phyloP scores from a whole-genome alignment of 2,113 vertebrate genomes.

The Coturnix japonica region DNA sequence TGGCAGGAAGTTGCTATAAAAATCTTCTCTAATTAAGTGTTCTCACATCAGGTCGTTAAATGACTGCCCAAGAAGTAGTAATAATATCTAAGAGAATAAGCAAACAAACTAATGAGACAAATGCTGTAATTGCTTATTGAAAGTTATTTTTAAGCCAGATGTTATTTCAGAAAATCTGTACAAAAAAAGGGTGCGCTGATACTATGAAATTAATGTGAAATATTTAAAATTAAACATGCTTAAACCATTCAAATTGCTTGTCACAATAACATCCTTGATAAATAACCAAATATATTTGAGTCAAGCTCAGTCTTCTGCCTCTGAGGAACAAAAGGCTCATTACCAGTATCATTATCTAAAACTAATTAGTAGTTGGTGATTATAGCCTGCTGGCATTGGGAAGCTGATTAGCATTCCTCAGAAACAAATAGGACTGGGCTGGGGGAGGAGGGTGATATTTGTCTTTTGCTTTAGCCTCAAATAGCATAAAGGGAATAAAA shows the following conservation, averaged over 20 bases:
- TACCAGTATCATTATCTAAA: slow-evolving; percentile 57
- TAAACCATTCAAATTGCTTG: not conserved
- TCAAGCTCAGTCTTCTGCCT: slow-evolving; percentile 20
- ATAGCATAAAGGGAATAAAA: slow-evolving; percentile 18
- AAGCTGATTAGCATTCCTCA: slow-evolving; percentile 59
- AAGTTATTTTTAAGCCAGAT: slow-evolving; percentile 16
- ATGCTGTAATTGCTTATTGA: not conserved
- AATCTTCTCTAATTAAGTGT: not conserved
- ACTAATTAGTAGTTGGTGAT: slow-evolving; percentile 63
- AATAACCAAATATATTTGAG: slow-evolving; percentile 26
- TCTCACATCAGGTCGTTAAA: not conserved
- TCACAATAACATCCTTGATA: slow-evolving; percentile 34
- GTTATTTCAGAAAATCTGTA: not conserved
- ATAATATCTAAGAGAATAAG: slow-evolving; percentile 1
- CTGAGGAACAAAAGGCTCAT: slow-evolving; percentile 38
- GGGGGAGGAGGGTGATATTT: not conserved
- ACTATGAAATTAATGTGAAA: not conserved
- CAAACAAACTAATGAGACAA: not conserved
- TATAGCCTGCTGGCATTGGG: slow-evolving; percentile 50
- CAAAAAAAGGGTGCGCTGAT: not conserved
- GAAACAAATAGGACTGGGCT: not conserved
- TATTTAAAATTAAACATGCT: slow-evolving; percentile 21
- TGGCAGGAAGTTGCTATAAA: not conserved
- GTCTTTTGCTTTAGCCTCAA: not conserved
- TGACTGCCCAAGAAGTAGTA: not conserved